Evolutionary conservation across 2,797 vertebrate genomes (phyloP).

Genomic region (Crypturellus tataupa): DNA sequence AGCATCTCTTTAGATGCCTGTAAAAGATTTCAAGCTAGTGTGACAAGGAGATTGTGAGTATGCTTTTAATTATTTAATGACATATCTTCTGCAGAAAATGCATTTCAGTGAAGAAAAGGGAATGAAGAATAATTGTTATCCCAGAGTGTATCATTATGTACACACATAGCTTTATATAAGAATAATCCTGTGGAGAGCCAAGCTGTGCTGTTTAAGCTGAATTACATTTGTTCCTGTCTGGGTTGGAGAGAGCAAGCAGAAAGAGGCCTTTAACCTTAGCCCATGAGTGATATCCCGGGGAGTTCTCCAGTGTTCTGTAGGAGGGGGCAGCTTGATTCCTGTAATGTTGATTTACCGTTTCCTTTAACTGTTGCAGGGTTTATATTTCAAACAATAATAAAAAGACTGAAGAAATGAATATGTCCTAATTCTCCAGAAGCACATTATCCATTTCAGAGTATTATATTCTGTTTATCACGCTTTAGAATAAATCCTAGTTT

Average conservation of each 20-base stretch:
- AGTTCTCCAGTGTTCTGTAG: neutral
- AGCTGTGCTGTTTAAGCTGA: neutral
- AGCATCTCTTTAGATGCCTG: neutral
- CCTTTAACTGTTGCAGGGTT: neutral
- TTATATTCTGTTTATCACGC: neutral
- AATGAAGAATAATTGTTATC: neutral
- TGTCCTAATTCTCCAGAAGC: neutral
- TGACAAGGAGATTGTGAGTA: neutral
- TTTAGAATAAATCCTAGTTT: slow-evolving; percentile 36
- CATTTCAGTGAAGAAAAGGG: neutral
- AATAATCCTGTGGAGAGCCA: neutral
- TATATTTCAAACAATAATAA: neutral
- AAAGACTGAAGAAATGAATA: neutral
- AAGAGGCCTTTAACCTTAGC: neutral
- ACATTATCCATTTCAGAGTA: neutral
- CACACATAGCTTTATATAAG: neutral
- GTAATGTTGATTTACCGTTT: neutral
- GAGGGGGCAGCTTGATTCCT: neutral
- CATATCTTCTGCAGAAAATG: neutral
- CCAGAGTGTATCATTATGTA: neutral
- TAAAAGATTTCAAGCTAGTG: neutral
- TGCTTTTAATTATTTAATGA: neutral
- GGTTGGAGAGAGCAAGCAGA: neutral
- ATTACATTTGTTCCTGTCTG: neutral
- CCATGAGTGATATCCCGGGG: neutral